Evolutionary conservation across 2,888 invertebrate genomes (phyloP), one percentile per base, ranked within the genome.

Genomic region (Pyrocoelia pectoralis): DNA sequence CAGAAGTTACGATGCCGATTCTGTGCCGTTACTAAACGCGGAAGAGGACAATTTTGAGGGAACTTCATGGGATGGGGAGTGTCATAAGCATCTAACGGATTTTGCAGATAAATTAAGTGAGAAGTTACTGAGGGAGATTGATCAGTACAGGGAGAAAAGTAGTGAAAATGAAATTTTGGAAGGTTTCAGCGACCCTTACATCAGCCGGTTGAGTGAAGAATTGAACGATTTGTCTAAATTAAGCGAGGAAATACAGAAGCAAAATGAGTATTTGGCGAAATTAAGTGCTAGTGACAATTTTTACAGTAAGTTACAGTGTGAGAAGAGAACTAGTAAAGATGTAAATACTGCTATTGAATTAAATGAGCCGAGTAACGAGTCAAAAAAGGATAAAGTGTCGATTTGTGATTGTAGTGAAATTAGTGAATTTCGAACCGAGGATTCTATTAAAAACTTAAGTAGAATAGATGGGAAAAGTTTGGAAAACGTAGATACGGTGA

Each of bases 61-160:
- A 6, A 15, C 70, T 6, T 74, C 72, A 10, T 89, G 89, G 89
- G 85, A 85, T 56, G 87, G 88, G 70, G 88, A 89, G 67, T 87
- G 88, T 68, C 84, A 86, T 66, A 87, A 87, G 72, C 90, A 92
- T 76, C 83, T 93, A 65, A 89, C 89, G 1, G 91, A 92, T 73
- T 92, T 93, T 73, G 92, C 93, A 1, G 93, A 93, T 75, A 89
- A 90, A 76, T 81, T 93, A n/a, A 91, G 91, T 75, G 92, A 92
- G 75, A 92, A 92, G 77, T 81, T 94, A 65, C 84, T 92, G 57
- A 88, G 90, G 68, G 92, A 93, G 80, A 88, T 93, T 67, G 92
- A 93, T 74, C 78, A 85, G 80, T 77, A 87, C 82, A 68, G 83
- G 81, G 68, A 82, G 81, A 76, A 80, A 82, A 61, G 84, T 82